A percentile compares a stretch with the other conserved stretches of the same genome.
phyloP scores from a whole-genome alignment of 1,140 invertebrate genomes.

The Nebria ingens region DNA sequence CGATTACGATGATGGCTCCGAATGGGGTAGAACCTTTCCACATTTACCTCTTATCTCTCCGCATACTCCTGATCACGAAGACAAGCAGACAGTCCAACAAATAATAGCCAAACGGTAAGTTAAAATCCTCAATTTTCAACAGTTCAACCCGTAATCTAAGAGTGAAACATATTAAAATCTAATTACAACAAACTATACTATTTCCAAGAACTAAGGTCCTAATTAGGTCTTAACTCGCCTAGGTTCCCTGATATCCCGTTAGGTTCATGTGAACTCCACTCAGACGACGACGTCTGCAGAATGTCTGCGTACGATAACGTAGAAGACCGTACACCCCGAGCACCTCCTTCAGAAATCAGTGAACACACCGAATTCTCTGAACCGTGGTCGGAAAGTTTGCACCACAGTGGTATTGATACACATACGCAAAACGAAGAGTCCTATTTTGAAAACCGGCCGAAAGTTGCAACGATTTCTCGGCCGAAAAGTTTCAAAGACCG shows the following conservation, averaged over 20 bases:
- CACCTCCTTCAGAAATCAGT: conserved; percentile 31
- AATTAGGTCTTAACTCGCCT: neutral
- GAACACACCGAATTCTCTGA: conserved; percentile 31
- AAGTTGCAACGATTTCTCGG: conserved; percentile 37
- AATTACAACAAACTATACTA: too few species aligned
- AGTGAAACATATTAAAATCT: too few species aligned
- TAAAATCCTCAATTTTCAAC: conserved; percentile 9
- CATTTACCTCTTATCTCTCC: conserved; percentile 21
- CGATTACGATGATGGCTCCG: conserved; percentile 41
- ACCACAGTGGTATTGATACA: conserved; percentile 8
- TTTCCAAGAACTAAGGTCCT: too few species aligned
- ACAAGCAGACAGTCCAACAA: conserved; percentile 57
- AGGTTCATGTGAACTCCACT: conserved; percentile 21
- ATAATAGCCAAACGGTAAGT: conserved; percentile 58
- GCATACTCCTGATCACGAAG: conserved; percentile 35
- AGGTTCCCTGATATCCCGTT: conserved; percentile 30
- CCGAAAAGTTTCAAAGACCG: conserved; percentile 63
- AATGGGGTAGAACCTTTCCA: conserved; percentile 19
- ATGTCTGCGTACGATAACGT: conserved; percentile 70
- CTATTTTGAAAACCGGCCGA: conserved; percentile 23
- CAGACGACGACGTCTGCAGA: conserved; percentile 32
- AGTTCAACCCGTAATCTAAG: too few species aligned
- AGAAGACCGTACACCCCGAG: conserved; percentile 37
- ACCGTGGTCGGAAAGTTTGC: conserved; percentile 30
- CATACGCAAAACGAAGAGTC: conserved; percentile 25